Evolutionary conservation across 2,888 invertebrate species (phyloP), one percentile per base, ranked within the genome.

Genomic region (Polyploca ridens): DNA sequence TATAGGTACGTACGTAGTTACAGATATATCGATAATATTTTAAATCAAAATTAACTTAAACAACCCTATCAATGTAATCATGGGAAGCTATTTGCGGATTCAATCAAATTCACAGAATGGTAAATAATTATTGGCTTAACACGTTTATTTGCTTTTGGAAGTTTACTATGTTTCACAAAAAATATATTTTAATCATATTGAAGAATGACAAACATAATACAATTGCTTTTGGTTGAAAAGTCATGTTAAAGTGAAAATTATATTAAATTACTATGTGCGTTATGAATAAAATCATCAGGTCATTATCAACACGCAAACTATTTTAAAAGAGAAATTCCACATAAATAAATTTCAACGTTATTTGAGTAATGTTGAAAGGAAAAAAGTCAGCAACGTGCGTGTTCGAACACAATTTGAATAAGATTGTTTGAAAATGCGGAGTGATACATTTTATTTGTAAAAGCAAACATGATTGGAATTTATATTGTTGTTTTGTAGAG

Each of bases 21-120:
- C n/a, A n/a, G n/a, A n/a, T 38, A 35, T 8, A 38, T 59, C 62
- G 62, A 35, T 62, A 54, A 11, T 60, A n/a, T 16, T 62, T 62
- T 38, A 49, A 33, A 57, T 35, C 35, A 38, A 41, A 16, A 60
- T 11, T 16, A 66, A 54, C 57, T 66, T 57, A 66, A 71, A 71
- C 85, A 78, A 75, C 84, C 78, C 84, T 89, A 77, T 44, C 68
- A 63, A 69, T 69, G 76, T 83, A 83, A 83, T 86, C 85, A 90
- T 90, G 90, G 87, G 90, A 92, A 90, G 87, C 87, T 90, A 90
- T 92, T 91, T 91, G 91, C 88, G 89, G 89, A 88, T 91, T 91
- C 89, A 91, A 93, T 93, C 91, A 91, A 91, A 90, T 89, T 87
- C 84, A 85, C 87, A 85, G 83, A 89, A 89, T 87, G 82, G 85